Evolutionary conservation across 2,113 vertebrate genomes (phyloP).

Genomic region (Brachyhypopomus occidentalis): DNA sequence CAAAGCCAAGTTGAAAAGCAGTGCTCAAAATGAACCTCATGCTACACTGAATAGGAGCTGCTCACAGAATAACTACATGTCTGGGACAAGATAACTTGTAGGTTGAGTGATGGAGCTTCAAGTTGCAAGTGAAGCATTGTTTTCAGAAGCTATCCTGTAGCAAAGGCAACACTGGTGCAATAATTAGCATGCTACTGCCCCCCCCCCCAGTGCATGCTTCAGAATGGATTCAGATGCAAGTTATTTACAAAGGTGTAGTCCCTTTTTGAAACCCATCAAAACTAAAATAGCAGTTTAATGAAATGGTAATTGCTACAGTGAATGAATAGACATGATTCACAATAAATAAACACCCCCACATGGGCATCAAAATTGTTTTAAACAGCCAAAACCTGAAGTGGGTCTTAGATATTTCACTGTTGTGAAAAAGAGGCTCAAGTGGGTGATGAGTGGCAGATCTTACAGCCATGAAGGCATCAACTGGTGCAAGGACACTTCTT

Average conservation of each 20-base stretch:
- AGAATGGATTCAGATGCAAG: not conserved
- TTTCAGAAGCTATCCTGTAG: not conserved
- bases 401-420: too few relatives aligned
- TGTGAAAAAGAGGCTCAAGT: not conserved
- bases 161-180: slow-evolving; percentile 21
- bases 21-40: too few relatives aligned
- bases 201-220: not conserved
- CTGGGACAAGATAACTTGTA: too few relatives aligned
- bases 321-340: not conserved
- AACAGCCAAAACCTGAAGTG: not conserved
- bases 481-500: not conserved
- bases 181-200: not conserved
- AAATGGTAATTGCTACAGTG: not conserved
- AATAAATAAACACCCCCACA: not conserved
- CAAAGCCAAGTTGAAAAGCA: too few relatives aligned
- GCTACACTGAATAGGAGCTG: too few relatives aligned
- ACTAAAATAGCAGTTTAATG: not conserved
- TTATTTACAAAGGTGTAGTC: not conserved
- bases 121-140: slow-evolving; percentile 6
- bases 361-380: not conserved
- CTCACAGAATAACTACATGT: too few relatives aligned
- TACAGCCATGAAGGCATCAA: not conserved
- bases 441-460: slow-evolving; percentile 64
- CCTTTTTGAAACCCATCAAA: slow-evolving; percentile 28
- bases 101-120: too few relatives aligned